Percentiles rank a stretch among this genome's conserved stretches.
Evolutionary conservation across 2,113 vertebrate species (phyloP).

Genomic region (Sander vitreus): DNA sequence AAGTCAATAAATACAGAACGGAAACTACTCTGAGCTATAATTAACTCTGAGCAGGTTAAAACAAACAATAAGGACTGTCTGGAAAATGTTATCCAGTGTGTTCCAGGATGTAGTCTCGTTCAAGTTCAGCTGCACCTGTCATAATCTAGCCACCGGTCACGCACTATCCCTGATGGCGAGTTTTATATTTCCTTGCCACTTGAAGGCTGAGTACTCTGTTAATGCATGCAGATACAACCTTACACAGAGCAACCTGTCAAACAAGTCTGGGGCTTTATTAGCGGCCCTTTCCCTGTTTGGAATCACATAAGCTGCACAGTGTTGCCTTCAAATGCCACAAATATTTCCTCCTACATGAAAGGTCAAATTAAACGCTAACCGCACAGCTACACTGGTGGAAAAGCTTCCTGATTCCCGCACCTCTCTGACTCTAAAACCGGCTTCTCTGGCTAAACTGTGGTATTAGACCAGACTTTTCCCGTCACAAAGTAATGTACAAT

Average conservation of each 20-base stretch:
- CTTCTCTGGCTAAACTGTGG: not conserved
- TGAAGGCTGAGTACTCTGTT: slow-evolving; percentile 9
- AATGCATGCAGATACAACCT: slow-evolving; percentile 28
- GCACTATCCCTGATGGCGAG: not conserved
- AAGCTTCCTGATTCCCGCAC: not conserved
- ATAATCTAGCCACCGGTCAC: slow-evolving; percentile 10
- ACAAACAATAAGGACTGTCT: slow-evolving; percentile 12
- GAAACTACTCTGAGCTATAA: slow-evolving; percentile 4
- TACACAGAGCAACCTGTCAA: slow-evolving; percentile 5
- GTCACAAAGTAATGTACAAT: not conserved
- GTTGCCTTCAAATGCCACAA: too few relatives aligned
- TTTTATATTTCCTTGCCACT: slow-evolving; percentile 36
- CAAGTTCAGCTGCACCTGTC: slow-evolving; percentile 17
- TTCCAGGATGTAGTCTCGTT: slow-evolving; percentile 44
- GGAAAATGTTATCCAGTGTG: slow-evolving; percentile 22
- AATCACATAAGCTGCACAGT: not conserved
- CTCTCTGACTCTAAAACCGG: not conserved
- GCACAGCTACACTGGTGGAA: not conserved
- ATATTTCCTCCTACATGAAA: not conserved
- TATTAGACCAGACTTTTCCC: not conserved
- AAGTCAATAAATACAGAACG: slow-evolving; percentile 6
- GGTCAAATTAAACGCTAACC: not conserved
- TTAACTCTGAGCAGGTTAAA: slow-evolving; percentile 6
- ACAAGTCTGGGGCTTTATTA: not conserved
- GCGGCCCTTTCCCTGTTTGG: not conserved